Evolutionary conservation across 2,797 vertebrate genomes (phyloP).

Genomic region (Tamandua tetradactyla): DNA sequence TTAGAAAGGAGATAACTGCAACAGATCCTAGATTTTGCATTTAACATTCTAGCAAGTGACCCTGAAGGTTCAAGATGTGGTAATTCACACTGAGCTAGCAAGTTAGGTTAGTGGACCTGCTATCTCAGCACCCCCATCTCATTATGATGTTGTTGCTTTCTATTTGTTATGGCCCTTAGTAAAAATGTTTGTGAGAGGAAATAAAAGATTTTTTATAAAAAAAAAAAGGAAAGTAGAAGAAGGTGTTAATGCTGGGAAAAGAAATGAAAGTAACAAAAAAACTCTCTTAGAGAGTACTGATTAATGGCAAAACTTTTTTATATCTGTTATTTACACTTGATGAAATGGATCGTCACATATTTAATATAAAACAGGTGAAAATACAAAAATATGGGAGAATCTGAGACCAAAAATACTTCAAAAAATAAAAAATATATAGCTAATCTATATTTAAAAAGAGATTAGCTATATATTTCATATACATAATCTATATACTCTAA

Average conservation of each 20-base stretch:
- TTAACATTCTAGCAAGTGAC: constrained; percentile 5
- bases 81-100: background rate
- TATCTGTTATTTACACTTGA: constrained; percentile 13
- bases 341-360: constrained; percentile 29
- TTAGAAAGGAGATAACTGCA: background rate
- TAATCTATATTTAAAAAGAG: background rate
- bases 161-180: background rate
- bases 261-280: constrained; percentile 28
- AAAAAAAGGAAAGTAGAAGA: background rate
- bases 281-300: background rate
- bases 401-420: background rate
- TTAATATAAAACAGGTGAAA: background rate
- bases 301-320: constrained; percentile 9
- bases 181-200: background rate
- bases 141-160: background rate
- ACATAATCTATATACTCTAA: background rate
- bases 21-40: background rate
- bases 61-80: background rate
- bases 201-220: background rate
- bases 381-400: background rate
- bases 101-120: background rate
- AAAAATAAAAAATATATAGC: too few species aligned
- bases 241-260: background rate
- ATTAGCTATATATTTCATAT: background rate
- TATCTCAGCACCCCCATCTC: background rate